phyloP scores from a whole-genome alignment of 2,888 invertebrate genomes.

The Eilema griseolum region DNA sequence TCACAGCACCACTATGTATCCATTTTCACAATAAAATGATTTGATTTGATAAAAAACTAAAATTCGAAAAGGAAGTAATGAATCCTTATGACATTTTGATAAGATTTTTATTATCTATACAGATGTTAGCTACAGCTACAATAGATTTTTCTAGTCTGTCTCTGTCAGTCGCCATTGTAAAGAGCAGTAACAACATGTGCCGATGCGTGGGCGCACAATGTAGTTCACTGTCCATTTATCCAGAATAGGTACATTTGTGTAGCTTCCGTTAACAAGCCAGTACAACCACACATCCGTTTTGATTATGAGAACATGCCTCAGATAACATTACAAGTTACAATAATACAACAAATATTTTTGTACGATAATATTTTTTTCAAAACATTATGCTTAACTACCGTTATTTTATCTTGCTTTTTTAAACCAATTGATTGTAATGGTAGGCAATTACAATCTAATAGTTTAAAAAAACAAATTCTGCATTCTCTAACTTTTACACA shows the following conservation, averaged over 20 bases:
- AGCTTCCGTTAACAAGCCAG: constrained; percentile 68
- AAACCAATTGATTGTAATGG: not conserved
- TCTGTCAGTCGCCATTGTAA: not conserved
- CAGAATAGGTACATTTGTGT: constrained; percentile 61
- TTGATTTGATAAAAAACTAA: too few relatives aligned
- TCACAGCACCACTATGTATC: too few relatives aligned
- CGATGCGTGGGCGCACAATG: constrained; percentile 50
- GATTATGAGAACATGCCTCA: constrained; percentile 56
- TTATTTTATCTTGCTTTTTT: not conserved
- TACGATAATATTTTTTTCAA: too few relatives aligned
- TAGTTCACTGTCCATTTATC: constrained; percentile 81
- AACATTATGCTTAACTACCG: too few relatives aligned
- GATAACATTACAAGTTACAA: constrained; percentile 38
- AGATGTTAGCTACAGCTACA: not conserved
- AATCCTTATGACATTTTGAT: constrained; percentile 3
- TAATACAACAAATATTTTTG: constrained; percentile 33
- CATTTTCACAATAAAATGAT: too few relatives aligned
- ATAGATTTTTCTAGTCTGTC: constrained; percentile 13
- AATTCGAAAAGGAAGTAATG: not conserved
- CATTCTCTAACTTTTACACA: too few relatives aligned
- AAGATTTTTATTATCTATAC: constrained; percentile 12
- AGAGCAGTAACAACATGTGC: not conserved
- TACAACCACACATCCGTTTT: constrained; percentile 74
- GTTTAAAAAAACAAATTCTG: too few relatives aligned
- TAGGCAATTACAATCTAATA: not conserved